A percentile compares a stretch with the other conserved stretches of the same genome.
Conservation (phyloP, 2,113 vertebrate species). For the Dascyllus trimaculatus region DNA sequence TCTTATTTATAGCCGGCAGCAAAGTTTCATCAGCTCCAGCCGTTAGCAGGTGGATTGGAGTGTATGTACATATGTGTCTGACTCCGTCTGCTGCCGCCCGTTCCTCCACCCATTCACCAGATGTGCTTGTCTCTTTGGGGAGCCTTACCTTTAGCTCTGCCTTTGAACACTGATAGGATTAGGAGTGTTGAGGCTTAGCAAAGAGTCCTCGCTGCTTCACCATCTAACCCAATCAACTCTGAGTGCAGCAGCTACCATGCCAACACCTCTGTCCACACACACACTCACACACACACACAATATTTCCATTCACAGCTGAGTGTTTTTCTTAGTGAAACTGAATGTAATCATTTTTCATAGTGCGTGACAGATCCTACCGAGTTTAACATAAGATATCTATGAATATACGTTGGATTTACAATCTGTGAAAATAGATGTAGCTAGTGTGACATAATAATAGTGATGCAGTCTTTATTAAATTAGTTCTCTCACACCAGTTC, state of each 20-base stretch:
- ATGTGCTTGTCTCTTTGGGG: constrained; percentile 68
- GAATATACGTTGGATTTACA: not conserved
- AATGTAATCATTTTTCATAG: not conserved
- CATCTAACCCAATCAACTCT: constrained; percentile 72
- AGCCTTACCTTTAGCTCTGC: constrained; percentile 68
- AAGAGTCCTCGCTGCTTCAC: constrained; percentile 49
- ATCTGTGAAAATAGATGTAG: no score
- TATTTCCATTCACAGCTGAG: not conserved
- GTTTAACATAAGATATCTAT: not conserved
- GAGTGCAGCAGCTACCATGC: constrained; percentile 61
- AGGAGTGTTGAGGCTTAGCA: constrained; percentile 71
- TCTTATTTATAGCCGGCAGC: constrained; percentile 37
- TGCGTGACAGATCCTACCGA: not conserved
- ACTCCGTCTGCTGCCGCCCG: constrained; percentile 47
- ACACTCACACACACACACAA: not conserved
- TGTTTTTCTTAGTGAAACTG: constrained; percentile 1
- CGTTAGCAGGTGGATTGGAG: constrained; percentile 48
- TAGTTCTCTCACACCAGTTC: no score
- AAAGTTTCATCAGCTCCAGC: constrained; percentile 18
- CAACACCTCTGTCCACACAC: constrained; percentile 32
- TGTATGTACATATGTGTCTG: not conserved
- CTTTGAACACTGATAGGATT: constrained; percentile 82
- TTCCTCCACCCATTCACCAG: constrained; percentile 52
- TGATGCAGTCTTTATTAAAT: no score
- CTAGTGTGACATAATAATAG: no score